Evolutionary conservation across 2,888 invertebrate species (phyloP), one percentile per base, ranked within the genome.

Genomic region (Caenorhabditis parvicauda): DNA sequence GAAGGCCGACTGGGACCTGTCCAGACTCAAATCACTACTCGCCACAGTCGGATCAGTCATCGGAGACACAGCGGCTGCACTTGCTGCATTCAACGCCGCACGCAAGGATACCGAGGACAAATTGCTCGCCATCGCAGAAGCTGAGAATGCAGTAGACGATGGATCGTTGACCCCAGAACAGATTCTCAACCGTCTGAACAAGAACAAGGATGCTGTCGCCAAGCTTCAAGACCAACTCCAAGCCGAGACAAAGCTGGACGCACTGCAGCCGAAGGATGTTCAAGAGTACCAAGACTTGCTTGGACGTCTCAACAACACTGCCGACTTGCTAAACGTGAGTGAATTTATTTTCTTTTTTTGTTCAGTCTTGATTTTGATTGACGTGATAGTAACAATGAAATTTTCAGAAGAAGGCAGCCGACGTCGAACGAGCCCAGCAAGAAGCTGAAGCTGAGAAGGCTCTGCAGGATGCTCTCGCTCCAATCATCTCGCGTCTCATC

Each of bases 1-100:
- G 35, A 60, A 59, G 56, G 62, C 59, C 39, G 48, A 51, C 43
- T 63, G 62, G 60, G 68, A 62, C 55, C 54, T 65, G 24, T 62
- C 64, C 12, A 48, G 47, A 24, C 51, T 67, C 29, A 62, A 67
- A 35, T 62, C 64, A 28, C 44, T 59, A 28, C 48, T 64, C 35
- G 56, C 54, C 32, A 37, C 51, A 35, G 53, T 67, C 22, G 59
- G 57, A 28, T 54, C 51, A 27, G 57, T 56, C 19, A 57, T 67
- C 48, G 67, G 64, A 17, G 64, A 67, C 53, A 65, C 64, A 43
- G 47, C 65, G 19, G 64, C 64, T 29, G 64, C 67, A 41, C 59
- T 64, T 35, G 67, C 64, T 21, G 54, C 64, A 9, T 65, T 64
- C 56, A 62, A 56, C n/a, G 59, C 63, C 14, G 54, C 59, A 43